phyloP scores from a whole-genome alignment of 2,113 vertebrate species.

The Xenopus borealis region DNA sequence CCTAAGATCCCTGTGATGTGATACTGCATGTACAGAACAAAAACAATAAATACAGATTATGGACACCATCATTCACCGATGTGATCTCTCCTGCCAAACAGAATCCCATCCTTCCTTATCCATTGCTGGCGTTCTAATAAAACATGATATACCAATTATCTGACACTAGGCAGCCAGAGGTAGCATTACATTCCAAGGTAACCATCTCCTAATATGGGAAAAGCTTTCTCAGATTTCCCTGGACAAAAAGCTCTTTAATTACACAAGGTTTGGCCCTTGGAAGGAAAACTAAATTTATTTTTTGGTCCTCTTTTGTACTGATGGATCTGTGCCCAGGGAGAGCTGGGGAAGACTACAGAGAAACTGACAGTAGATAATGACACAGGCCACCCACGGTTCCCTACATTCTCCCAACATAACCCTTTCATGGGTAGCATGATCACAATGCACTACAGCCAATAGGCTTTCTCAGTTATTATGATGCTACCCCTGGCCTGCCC shows the following conservation, averaged over 20 bases:
- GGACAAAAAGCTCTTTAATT: slow-evolving; percentile 8
- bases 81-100: slow-evolving; percentile 9
- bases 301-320: not conserved
- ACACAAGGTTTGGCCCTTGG: not conserved
- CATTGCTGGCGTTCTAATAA: slow-evolving; percentile 31
- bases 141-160: slow-evolving; percentile 4
- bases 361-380: slow-evolving; percentile 1
- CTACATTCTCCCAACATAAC: too few species aligned
- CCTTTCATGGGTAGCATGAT: too few species aligned
- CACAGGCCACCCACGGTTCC: slow-evolving; percentile 2
- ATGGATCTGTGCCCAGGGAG: slow-evolving; percentile 27
- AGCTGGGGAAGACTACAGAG: not conserved
- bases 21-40: too few species aligned
- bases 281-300: slow-evolving; percentile 7
- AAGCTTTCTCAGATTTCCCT: slow-evolving; percentile 15
- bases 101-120: slow-evolving; percentile 4
- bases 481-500: too few species aligned
- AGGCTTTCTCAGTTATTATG: too few species aligned
- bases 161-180: slow-evolving; percentile 9
- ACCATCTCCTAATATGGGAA: slow-evolving; percentile 32
- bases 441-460: too few species aligned
- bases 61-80: not conserved
- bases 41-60: slow-evolving; percentile 12
- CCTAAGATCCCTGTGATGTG: too few species aligned
- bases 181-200: not conserved